Evolutionary conservation across 1,140 invertebrate species (phyloP).

Genomic region (Coptotermes formosanus): DNA sequence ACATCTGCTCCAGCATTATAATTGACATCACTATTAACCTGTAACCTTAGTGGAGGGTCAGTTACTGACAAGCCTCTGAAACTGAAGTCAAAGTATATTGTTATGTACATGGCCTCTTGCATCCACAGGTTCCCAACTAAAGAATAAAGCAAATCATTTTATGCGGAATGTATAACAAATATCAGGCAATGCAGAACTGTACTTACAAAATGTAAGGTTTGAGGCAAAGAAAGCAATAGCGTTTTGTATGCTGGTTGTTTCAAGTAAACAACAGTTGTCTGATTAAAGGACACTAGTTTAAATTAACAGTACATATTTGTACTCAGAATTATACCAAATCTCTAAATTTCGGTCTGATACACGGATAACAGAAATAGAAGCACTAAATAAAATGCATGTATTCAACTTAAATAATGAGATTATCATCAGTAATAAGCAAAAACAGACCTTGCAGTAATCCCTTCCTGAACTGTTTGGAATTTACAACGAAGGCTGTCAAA

Average conservation of each 20-base stretch:
- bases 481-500: constrained; percentile 52
- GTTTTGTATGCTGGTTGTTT: background rate
- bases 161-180: background rate
- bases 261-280: too few species aligned
- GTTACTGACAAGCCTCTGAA: constrained; percentile 32
- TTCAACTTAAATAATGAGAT: background rate
- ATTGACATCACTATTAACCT: constrained; percentile 48
- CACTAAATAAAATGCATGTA: background rate
- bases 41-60: constrained; percentile 12
- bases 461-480: constrained; percentile 53
- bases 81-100: background rate
- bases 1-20: constrained; percentile 58
- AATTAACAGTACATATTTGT: too few species aligned
- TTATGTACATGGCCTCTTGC: background rate
- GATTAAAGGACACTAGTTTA: too few species aligned
- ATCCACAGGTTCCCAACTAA: too few species aligned
- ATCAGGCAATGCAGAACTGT: too few species aligned
- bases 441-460: constrained; percentile 51
- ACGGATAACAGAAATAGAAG: too few species aligned
- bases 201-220: background rate
- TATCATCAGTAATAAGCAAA: background rate
- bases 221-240: background rate
- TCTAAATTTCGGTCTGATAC: too few species aligned
- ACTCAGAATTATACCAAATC: too few species aligned
- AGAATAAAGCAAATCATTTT: too few species aligned